Evolutionary conservation across 2,113 vertebrate species (phyloP), one percentile per base, ranked within the genome.

Genomic region (Hemiscyllium ocellatum): DNA sequence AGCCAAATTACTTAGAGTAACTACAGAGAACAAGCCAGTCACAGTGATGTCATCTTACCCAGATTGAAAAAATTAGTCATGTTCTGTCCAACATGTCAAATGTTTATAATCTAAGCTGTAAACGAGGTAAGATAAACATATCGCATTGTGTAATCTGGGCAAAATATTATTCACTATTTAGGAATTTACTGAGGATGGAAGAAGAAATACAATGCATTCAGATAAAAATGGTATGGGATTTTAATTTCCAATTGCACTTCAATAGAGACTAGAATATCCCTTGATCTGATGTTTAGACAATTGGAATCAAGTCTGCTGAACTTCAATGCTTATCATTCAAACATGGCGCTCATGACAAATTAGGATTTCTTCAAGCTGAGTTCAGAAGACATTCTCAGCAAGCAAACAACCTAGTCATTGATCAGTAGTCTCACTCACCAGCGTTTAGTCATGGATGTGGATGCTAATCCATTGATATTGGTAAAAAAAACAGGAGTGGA

Each of bases 41-140:
- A 29, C 94, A 95, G 69, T 95, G 94, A 95, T 95, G 94, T 72
- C 66, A 95, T 95, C 69, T 95, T 95, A 29, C 94, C 94, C 94
- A 95, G 94, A 95, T 95, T 95, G 94, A 95, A 95, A 69, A 95
- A 72, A 95, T 95, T 95, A 95, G 94, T 95, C 94, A 95, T 95
- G 94, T 95, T 95, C 68, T 72, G 94, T 50, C 69, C 69, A 95
- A 95, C 69, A 95, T 95, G 94, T 72, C 69, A 95, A 95, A 95
- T 95, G 94, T 95, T 95, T 95, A 95, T 95, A 95, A 95, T 95
- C 94, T 95, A 42, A 13, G 69, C 94, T 42, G 94, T 72, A 95
- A 95, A 95, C 22, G 94, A 52, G 69, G 94, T 50, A 95, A 72
- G 69, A 95, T 95, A 95, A 95, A 72, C 94, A 95, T 37, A 72